Evolutionary conservation across 2,797 vertebrate genomes (phyloP).

Genomic region (Mareca penelope): DNA sequence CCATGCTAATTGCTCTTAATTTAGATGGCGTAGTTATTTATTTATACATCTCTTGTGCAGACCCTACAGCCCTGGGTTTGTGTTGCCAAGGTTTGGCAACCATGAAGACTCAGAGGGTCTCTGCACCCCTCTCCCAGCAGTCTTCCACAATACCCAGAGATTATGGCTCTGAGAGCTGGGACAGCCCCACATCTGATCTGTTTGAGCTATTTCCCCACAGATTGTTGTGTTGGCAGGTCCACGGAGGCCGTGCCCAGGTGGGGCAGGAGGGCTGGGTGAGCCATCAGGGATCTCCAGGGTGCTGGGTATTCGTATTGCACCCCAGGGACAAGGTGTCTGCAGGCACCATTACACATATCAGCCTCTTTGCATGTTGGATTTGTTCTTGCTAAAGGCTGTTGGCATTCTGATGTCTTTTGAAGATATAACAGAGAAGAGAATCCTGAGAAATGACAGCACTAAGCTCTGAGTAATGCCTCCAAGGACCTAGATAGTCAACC

Average conservation of each 20-base stretch:
- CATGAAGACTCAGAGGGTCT: background rate
- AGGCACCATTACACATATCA: background rate
- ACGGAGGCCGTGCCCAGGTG: rapidly evolving
- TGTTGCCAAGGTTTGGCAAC: background rate
- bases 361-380: background rate
- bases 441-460: conserved; percentile 28
- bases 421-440: background rate
- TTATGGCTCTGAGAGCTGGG: background rate
- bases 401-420: conserved; percentile 18
- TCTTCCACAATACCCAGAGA: background rate
- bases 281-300: background rate
- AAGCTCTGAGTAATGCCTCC: conserved; percentile 48
- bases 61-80: background rate
- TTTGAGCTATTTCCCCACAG: background rate
- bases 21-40: background rate
- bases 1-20: background rate
- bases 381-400: conserved; percentile 6
- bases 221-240: background rate
- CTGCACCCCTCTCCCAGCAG: background rate
- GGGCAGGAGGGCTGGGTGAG: background rate
- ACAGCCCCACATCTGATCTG: background rate
- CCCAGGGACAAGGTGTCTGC: background rate
- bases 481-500: conserved; percentile 15
- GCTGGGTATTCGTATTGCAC: background rate
- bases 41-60: background rate